Conservation (phyloP, 2,888 invertebrate genomes). For the Drosophila mercatorum region DNA sequence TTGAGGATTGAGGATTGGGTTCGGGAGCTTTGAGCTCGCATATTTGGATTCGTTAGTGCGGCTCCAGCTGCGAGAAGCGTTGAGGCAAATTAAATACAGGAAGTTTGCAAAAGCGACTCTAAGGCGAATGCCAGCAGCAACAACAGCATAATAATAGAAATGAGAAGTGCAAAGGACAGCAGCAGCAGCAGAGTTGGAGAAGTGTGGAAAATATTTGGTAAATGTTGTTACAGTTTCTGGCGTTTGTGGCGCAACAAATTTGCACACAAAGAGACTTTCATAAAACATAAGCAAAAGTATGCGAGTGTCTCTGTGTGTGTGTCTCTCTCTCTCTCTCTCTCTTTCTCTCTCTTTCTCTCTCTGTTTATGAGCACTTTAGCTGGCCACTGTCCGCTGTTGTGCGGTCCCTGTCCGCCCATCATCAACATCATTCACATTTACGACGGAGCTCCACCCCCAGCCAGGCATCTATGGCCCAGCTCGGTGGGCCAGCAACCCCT, state of each 20-base stretch:
- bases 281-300: constrained; percentile 49
- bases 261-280: constrained; percentile 61
- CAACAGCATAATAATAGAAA: constrained; percentile 61
- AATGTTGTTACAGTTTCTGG: constrained; percentile 48
- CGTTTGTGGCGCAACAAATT: constrained; percentile 51
- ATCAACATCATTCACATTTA: constrained; percentile 78
- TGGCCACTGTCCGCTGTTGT: constrained; percentile 58
- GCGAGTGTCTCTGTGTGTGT: constrained; percentile 3
- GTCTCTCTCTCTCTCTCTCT: constrained; percentile 5
- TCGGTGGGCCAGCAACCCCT: background rate
- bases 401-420: constrained; percentile 66
- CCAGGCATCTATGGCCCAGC: background rate
- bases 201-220: constrained; percentile 36
- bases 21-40: constrained; percentile 18
- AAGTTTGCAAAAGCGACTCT: constrained; percentile 50
- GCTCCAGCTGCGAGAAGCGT: constrained; percentile 54
- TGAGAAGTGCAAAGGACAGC: constrained; percentile 48
- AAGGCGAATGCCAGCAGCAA: constrained; percentile 45
- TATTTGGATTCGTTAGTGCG: constrained; percentile 42
- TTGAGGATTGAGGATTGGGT: background rate
- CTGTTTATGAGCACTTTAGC: constrained; percentile 76
- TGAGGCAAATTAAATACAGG: constrained; percentile 72
- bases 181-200: constrained; percentile 22
- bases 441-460: constrained; percentile 54
- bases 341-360: constrained; percentile 6